Conservation (phyloP, 2,888 invertebrate species). For the Eristalinus aeneus region DNA sequence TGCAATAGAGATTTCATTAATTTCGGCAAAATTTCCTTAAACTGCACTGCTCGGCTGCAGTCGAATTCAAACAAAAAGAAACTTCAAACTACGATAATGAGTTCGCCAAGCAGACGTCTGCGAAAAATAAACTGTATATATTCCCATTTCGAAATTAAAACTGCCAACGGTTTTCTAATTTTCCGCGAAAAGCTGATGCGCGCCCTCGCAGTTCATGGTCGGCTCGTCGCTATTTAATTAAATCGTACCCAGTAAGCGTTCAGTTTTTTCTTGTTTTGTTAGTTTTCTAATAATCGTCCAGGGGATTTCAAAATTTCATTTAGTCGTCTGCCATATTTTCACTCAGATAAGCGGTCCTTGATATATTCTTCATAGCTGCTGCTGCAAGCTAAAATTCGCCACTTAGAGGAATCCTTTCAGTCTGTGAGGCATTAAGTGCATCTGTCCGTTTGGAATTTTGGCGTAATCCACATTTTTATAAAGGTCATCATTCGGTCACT, state of each 20-base stretch:
- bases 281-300: conserved; percentile 11
- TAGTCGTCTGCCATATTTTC: conserved; percentile 42
- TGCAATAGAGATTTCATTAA: too few relatives aligned
- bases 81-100: background rate
- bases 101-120: background rate
- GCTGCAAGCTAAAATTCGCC: conserved; percentile 15
- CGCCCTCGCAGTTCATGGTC: background rate
- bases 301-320: conserved; percentile 57
- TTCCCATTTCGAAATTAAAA: background rate
- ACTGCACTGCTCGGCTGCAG: background rate
- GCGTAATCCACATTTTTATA: conserved; percentile 32
- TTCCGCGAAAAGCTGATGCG: conserved; percentile 47
- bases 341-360: conserved; percentile 15
- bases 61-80: background rate
- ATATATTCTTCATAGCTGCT: conserved; percentile 17
- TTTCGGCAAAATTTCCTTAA: background rate
- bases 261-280: background rate
- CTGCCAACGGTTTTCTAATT: conserved; percentile 40
- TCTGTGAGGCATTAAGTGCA: conserved; percentile 44
- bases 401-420: conserved; percentile 26
- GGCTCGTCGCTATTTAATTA: conserved; percentile 49
- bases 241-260: conserved; percentile 13
- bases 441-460: conserved; percentile 36
- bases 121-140: background rate
- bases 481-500: background rate